Conservation (phyloP, 2,797 vertebrate genomes). For the Lerista edwardsae region DNA sequence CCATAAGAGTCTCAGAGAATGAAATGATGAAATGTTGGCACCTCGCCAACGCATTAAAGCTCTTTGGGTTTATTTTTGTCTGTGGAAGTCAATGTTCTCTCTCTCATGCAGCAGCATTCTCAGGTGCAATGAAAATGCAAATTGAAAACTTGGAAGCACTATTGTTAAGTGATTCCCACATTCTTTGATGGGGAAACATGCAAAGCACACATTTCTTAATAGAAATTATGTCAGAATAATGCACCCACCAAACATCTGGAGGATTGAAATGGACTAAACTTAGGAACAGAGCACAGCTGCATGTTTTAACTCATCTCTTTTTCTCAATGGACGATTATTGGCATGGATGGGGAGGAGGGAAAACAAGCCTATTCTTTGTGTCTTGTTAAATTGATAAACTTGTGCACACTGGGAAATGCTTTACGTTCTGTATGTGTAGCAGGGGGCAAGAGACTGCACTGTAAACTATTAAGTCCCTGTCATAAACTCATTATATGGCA, state of each 20-base stretch:
- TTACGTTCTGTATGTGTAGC: neutral
- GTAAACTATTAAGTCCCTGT: neutral
- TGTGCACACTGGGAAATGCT: neutral
- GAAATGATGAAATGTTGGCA: constrained; percentile 71
- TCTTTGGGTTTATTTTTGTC: constrained; percentile 74
- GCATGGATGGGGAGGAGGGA: constrained; percentile 7
- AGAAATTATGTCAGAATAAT: constrained; percentile 59
- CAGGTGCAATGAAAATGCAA: constrained; percentile 76
- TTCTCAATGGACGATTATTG: constrained; percentile 17
- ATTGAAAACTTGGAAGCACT: constrained; percentile 70
- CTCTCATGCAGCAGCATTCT: constrained; percentile 67
- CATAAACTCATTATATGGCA: neutral
- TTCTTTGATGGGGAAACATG: constrained; percentile 63
- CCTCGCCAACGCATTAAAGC: constrained; percentile 71
- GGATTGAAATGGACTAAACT: constrained; percentile 24
- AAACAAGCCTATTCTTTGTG: rapidly evolving
- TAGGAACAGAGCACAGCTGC: constrained; percentile 16
- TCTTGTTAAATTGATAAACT: constrained; percentile 2
- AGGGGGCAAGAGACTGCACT: neutral
- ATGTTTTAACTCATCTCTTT: constrained; percentile 28
- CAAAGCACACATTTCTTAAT: constrained; percentile 65
- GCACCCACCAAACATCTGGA: constrained; percentile 34
- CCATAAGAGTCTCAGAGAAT: constrained; percentile 67
- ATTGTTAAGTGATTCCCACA: constrained; percentile 67
- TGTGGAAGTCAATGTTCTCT: constrained; percentile 69